These are phyloP conservation scores for Panurus biarmicus DNA, from an alignment of 2,113 vertebrate species.

Conservation along the genomic window DNA sequence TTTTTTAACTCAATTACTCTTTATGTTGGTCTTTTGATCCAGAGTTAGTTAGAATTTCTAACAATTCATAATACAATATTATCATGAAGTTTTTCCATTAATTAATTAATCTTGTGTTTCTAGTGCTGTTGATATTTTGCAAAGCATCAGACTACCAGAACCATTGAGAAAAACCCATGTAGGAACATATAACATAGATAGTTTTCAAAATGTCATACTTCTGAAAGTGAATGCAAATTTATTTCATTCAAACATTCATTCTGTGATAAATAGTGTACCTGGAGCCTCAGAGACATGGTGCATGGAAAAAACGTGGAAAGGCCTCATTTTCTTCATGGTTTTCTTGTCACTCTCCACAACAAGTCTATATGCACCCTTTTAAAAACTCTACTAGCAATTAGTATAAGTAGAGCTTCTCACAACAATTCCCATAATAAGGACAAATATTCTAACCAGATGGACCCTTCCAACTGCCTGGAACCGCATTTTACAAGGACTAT, in stretches of 20 bases:
- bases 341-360: background rate
- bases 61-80: background rate
- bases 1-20: background rate
- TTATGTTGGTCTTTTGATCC: background rate
- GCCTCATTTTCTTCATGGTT: background rate
- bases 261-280: background rate
- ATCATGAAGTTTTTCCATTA: background rate
- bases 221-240: background rate
- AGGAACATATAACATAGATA: background rate
- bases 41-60: background rate
- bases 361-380: background rate
- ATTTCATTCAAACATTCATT: background rate
- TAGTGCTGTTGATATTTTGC: background rate
- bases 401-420: background rate
- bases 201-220: background rate
- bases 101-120: background rate
- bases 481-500: conserved; percentile 23
- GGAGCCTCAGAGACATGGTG: background rate
- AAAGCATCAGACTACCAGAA: background rate
- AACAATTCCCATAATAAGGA: background rate
- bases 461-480: conserved; percentile 35
- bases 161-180: background rate
- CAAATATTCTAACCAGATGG: background rate
- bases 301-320: background rate
- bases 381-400: background rate